Evolutionary conservation across 2,888 invertebrate genomes (phyloP).

Genomic region (Drosophila incognita): DNA sequence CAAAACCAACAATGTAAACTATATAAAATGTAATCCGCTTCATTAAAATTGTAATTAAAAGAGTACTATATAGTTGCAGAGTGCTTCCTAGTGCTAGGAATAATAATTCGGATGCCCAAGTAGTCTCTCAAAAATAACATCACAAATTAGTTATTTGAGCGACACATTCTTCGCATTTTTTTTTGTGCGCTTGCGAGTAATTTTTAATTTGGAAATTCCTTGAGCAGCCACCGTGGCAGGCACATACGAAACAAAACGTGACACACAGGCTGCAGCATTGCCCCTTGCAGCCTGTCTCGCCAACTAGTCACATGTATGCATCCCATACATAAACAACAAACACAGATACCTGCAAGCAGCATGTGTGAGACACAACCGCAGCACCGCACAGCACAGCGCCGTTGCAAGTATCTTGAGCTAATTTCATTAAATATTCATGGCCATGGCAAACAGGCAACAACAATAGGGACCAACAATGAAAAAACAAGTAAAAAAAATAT

Average conservation of each 20-base stretch:
- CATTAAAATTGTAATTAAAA: background rate
- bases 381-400: constrained; percentile 31
- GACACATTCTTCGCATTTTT: constrained; percentile 5
- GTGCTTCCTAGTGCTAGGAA: background rate
- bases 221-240: constrained; percentile 9
- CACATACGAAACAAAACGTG: background rate
- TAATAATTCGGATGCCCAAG: background rate
- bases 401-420: constrained; percentile 68
- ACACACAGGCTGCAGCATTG: background rate
- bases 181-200: constrained; percentile 6
- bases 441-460: constrained; percentile 47
- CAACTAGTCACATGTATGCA: background rate
- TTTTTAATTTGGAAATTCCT: constrained; percentile 36
- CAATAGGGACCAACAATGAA: constrained; percentile 12
- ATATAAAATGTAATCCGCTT: background rate
- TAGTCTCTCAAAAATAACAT: background rate
- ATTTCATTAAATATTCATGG: constrained; percentile 80
- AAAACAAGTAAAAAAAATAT: constrained; percentile 2
- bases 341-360: background rate
- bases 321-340: background rate
- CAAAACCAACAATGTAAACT: background rate
- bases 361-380: constrained; percentile 49
- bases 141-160: constrained; percentile 5
- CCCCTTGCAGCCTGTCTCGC: background rate
- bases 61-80: background rate